A percentile compares a stretch with the other conserved stretches of the same genome.
Evolutionary conservation across 2,888 invertebrate genomes (phyloP).

Genomic region (Gandaritis pyraliata): DNA sequence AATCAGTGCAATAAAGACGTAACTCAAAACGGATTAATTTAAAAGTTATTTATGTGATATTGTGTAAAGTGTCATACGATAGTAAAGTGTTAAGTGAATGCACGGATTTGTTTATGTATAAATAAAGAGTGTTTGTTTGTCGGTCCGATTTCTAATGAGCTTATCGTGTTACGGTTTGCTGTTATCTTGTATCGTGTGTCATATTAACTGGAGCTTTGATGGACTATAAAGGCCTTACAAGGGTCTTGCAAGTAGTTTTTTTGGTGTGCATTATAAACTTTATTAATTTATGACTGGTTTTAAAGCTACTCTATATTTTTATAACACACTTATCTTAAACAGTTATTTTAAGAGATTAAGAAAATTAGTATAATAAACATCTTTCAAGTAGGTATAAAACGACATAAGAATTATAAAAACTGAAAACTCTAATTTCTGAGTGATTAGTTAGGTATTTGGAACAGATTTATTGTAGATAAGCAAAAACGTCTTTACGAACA

Average conservation of each 20-base stretch:
- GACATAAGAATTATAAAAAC: neutral
- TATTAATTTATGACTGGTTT: constrained; percentile 1
- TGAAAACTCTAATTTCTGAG: neutral
- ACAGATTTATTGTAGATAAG: constrained; percentile 16
- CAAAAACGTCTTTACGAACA: constrained; percentile 8
- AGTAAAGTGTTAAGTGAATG: constrained; percentile 27
- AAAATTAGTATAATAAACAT: neutral
- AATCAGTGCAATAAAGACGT: constrained; percentile 34
- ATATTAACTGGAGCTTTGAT: constrained; percentile 38
- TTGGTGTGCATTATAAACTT: neutral
- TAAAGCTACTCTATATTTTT: constrained; percentile 5
- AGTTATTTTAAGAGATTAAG: constrained; percentile 2
- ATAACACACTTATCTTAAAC: constrained; percentile 1
- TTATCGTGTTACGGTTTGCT: constrained; percentile 56
- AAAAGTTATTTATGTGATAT: constrained; percentile 16
- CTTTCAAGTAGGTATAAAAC: neutral
- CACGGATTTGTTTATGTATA: constrained; percentile 31
- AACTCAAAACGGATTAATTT: constrained; percentile 18
- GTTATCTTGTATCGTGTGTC: constrained; percentile 48
- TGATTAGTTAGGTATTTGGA: constrained; percentile 8
- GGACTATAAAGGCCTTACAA: constrained; percentile 20
- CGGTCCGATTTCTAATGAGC: constrained; percentile 55
- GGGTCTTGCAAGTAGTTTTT: constrained; percentile 20
- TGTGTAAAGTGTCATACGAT: constrained; percentile 30
- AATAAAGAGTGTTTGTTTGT: constrained; percentile 45